Percentiles rank a stretch among this genome's conserved stretches.
Conservation (phyloP, 2,797 vertebrate genomes). For the Cephalopachus bancanus region DNA sequence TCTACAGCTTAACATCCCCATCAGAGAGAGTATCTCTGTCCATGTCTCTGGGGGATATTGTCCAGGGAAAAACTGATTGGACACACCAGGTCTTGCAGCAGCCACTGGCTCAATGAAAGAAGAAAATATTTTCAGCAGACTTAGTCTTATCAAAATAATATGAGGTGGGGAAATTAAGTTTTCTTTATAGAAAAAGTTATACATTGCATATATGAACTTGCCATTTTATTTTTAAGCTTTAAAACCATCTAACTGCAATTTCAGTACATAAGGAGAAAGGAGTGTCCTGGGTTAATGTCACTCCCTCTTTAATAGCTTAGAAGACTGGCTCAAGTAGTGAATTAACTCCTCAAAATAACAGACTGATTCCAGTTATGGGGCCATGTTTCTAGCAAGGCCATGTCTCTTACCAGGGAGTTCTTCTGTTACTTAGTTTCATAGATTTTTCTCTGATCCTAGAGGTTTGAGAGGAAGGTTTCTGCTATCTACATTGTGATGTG, state of each 20-base stretch:
- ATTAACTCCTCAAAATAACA: conserved; percentile 45
- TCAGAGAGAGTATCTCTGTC: conserved; percentile 23
- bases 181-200: background rate
- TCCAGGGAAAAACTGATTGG: background rate
- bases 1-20: background rate
- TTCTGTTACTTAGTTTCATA: background rate
- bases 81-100: background rate
- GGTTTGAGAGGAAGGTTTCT: background rate
- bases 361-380: background rate
- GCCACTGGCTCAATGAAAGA: background rate
- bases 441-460: background rate
- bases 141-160: conserved; percentile 10
- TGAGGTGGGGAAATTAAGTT: background rate
- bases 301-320: conserved; percentile 18
- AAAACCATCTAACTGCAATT: conserved; percentile 5
- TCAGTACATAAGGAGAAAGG: conserved; percentile 12
- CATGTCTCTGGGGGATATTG: background rate
- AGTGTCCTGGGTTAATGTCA: background rate
- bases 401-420: background rate
- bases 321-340: background rate
- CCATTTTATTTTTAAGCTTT: conserved; percentile 37
- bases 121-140: background rate
- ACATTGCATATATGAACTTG: background rate
- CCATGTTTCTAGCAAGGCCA: conserved; percentile 22
- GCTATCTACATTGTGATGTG: background rate